Evolutionary conservation across 2,888 invertebrate genomes (phyloP).

Genomic region (Epinotia demarniana): DNA sequence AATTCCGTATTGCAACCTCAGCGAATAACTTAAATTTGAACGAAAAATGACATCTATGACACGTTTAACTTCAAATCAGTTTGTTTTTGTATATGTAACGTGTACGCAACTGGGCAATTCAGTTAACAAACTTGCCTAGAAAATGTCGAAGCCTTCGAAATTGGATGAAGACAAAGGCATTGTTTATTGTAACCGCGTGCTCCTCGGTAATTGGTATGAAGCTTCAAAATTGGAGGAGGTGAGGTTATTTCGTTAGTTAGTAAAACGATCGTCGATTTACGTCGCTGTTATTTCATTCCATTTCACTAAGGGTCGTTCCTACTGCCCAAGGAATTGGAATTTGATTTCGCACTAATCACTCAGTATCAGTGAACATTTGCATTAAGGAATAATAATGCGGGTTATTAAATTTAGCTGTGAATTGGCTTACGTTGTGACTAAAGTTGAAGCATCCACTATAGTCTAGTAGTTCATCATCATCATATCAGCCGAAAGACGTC

Average conservation of each 20-base stretch:
- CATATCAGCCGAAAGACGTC: too few relatives aligned
- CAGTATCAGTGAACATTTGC: not conserved
- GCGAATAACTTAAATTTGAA: not conserved
- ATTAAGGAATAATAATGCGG: not conserved
- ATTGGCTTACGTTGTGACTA: not conserved
- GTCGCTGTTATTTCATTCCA: slow-evolving; percentile 21
- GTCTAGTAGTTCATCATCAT: too few relatives aligned
- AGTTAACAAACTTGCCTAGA: slow-evolving; percentile 13
- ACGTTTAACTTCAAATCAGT: not conserved
- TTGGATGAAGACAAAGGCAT: slow-evolving; percentile 71
- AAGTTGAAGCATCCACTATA: not conserved
- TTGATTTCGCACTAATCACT: slow-evolving; percentile 23
- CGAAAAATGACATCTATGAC: not conserved
- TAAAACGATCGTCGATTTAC: slow-evolving; percentile 32
- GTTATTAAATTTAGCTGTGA: not conserved
- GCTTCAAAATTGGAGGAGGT: slow-evolving; percentile 76
- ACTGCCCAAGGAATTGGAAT: slow-evolving; percentile 2
- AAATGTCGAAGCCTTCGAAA: slow-evolving; percentile 55
- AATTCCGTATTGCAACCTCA: not conserved
- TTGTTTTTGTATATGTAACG: slow-evolving; percentile 5
- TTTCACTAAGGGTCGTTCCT: slow-evolving; percentile 15
- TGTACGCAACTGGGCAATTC: not conserved
- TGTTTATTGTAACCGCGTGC: slow-evolving; percentile 73
- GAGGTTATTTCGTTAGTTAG: slow-evolving; percentile 45
- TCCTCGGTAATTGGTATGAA: slow-evolving; percentile 79